Percentiles rank a stretch among this genome's conserved stretches.
phyloP scores from a whole-genome alignment of 37 sponge, comb jelly and placozoan genomes.

The Oopsacas minuta region DNA sequence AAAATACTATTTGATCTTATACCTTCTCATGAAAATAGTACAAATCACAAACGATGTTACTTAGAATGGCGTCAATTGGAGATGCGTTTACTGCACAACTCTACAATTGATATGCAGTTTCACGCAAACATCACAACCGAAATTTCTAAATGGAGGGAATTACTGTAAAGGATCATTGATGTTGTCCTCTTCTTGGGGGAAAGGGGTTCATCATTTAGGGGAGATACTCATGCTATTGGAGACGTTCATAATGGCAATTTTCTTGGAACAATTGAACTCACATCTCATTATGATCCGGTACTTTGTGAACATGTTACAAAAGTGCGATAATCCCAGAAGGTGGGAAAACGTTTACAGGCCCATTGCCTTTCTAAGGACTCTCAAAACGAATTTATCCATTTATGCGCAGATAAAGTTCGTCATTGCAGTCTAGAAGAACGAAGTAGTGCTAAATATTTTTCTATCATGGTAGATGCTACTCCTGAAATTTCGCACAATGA shows the following conservation, averaged over 20 bases:
- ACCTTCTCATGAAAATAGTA: not conserved
- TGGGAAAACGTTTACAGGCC: conserved; percentile 9
- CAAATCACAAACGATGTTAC: too few relatives aligned
- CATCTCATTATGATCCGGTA: conserved; percentile 14
- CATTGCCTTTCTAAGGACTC: not conserved
- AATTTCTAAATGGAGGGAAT: not conserved
- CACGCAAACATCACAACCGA: not conserved
- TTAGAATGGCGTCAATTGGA: too few relatives aligned
- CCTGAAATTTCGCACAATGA: conserved; percentile 21
- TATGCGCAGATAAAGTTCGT: conserved; percentile 12
- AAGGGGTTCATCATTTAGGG: not conserved
- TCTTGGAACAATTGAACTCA: conserved; percentile 9
- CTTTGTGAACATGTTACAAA: conserved; percentile 11
- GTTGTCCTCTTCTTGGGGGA: not conserved
- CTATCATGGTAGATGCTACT: conserved; percentile 21
- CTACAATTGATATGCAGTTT: not conserved
- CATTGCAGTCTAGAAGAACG: not conserved
- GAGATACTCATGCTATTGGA: not conserved
- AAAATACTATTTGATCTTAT: not conserved
- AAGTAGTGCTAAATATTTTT: conserved; percentile 19
- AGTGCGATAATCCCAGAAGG: not conserved
- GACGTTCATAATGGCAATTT: conserved; percentile 8
- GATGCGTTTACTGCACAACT: not conserved
- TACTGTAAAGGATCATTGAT: not conserved
- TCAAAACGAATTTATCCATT: conserved; percentile 16